These are phyloP conservation scores for Drosophila busckii DNA, from an alignment of 1,140 invertebrate species.

Conservation along the genomic window DNA sequence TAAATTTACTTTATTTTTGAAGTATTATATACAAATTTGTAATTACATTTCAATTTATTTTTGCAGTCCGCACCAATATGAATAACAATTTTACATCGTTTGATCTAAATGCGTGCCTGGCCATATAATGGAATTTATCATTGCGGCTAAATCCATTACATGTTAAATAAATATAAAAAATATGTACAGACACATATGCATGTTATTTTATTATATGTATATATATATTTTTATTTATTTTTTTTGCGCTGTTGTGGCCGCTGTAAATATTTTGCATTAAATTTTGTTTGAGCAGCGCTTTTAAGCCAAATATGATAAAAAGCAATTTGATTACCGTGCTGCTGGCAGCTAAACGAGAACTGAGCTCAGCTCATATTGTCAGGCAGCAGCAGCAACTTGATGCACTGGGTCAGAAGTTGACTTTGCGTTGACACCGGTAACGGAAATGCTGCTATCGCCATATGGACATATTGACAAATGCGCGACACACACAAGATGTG, in stretches of 20 bases:
- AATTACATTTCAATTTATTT: too few relatives aligned
- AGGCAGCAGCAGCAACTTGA: conserved; percentile 12
- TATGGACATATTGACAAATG: conserved; percentile 73
- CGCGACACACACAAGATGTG: conserved; percentile 61
- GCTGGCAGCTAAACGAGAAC: background rate
- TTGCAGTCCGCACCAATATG: too few relatives aligned
- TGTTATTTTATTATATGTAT: background rate
- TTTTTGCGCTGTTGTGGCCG: conserved; percentile 23
- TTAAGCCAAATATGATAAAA: conserved; percentile 59
- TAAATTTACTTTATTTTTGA: too few relatives aligned
- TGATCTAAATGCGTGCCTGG: too few relatives aligned
- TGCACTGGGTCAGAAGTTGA: background rate
- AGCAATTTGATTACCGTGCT: conserved; percentile 57
- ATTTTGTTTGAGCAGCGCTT: conserved; percentile 46
- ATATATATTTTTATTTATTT: conserved; percentile 4
- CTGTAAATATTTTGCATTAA: conserved; percentile 51
- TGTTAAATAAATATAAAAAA: conserved; percentile 13
- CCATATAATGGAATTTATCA: conserved; percentile 38
- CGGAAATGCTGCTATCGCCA: conserved; percentile 70
- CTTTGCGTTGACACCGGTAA: conserved; percentile 55
- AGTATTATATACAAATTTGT: too few relatives aligned
- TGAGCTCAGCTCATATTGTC: conserved; percentile 10
- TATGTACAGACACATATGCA: too few relatives aligned
- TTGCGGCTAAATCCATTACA: conserved; percentile 45
- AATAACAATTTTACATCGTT: too few relatives aligned